Evolutionary conservation across 2,888 invertebrate species (phyloP), one percentile per base, ranked within the genome.

Genomic region (Trisateles emortualis): DNA sequence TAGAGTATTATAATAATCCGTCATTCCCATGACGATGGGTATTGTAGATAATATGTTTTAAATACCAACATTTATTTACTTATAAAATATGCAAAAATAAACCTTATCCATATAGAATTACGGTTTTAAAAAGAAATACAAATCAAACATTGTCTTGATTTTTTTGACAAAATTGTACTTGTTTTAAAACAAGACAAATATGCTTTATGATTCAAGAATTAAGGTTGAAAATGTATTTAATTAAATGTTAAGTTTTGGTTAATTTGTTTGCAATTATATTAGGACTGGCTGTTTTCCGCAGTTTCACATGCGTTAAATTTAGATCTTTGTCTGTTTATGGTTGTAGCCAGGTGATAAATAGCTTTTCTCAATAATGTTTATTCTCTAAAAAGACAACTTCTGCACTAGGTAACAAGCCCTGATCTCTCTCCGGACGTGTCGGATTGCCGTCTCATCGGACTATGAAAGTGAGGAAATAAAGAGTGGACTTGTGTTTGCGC

Each of bases 11-110:
- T 52, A 60, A n/a, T 70, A 68, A 71, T 74, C 61, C 64, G 64
- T 72, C 69, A 74, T 75, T 74, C 71, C 64, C 72, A 74, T 71
- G 64, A 59, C 61, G 65, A 29, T 38, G 47, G 26, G 35, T 6
- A 2, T 40, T 22, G 46, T 52, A 44, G 41, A 43, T n/a, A n/a
- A n/a, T 44, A 49, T 22, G 3, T 16, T 11, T 0, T 6, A 16
- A 38, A 32, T 44, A 48, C 8, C 36, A 35, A 0, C 11, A 8
- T 22, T 24, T 43, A 24, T 35, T 3, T 63, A 14, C 33, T 2
- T 2, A 26, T 1, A 1, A 0, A 3, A 0, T 11, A 8, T 19
- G 33, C 6, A 3, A 24, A 26, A 9, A 33, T 41, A 0, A 43
- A 24, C 52, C 32, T 16, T 53, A 51, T 43, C 14, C 0, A 0